A percentile compares a stretch with the other conserved stretches of the same genome.
phyloP scores from a whole-genome alignment of 2,888 invertebrate genomes.

The Meghimatium bilineatum region DNA sequence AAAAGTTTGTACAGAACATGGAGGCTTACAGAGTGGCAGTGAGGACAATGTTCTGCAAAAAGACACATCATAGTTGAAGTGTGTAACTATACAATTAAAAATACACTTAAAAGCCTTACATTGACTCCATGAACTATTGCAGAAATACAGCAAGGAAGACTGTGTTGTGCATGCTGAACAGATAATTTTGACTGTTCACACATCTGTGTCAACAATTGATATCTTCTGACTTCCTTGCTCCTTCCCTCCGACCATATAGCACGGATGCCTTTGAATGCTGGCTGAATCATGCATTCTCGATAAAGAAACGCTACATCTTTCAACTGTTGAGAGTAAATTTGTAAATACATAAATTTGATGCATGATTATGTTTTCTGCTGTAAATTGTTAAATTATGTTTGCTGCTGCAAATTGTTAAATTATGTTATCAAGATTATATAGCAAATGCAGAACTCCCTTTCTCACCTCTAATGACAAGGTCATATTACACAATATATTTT shows the following conservation, averaged over 20 bases:
- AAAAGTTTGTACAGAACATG: too few relatives aligned
- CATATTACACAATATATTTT: too few relatives aligned
- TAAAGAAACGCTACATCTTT: conserved; percentile 34
- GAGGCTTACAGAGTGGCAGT: too few relatives aligned
- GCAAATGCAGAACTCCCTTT: too few relatives aligned
- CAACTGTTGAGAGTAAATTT: conserved; percentile 22
- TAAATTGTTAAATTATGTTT: too few relatives aligned
- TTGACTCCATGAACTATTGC: conserved; percentile 7
- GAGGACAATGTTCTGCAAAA: too few relatives aligned
- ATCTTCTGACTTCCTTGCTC: not conserved
- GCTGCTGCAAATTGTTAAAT: too few relatives aligned
- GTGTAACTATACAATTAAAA: not conserved
- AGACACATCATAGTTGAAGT: too few relatives aligned
- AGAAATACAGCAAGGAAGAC: conserved; percentile 31
- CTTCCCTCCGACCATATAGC: conserved; percentile 1
- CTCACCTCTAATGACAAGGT: too few relatives aligned
- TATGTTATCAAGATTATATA: too few relatives aligned
- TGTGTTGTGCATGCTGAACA: not conserved
- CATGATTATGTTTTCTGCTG: too few relatives aligned
- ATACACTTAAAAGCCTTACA: conserved; percentile 19
- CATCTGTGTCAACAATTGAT: not conserved
- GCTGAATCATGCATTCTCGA: conserved; percentile 11
- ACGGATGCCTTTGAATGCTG: conserved; percentile 1
- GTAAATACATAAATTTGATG: not conserved
- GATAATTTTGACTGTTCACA: conserved; percentile 9